phyloP scores from a whole-genome alignment of 1,140 invertebrate species.

The Condylostylus longicornis region DNA sequence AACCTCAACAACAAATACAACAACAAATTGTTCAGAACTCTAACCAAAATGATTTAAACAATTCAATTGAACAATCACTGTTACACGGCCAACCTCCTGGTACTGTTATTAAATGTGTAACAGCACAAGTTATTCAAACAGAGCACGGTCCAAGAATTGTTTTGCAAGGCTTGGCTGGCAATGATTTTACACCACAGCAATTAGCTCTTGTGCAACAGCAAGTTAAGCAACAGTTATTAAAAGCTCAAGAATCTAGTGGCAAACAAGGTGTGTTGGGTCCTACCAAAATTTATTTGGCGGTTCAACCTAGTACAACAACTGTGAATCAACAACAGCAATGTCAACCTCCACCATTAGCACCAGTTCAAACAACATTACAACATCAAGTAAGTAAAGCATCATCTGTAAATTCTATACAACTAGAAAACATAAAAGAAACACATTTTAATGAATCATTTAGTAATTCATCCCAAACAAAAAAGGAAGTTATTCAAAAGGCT shows the following conservation, averaged over 20 bases:
- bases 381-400: slow-evolving; percentile 34
- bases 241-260: slow-evolving; percentile 66
- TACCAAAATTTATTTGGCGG: slow-evolving; percentile 68
- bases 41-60: slow-evolving; percentile 16
- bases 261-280: slow-evolving; percentile 68
- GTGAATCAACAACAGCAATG: slow-evolving; percentile 26
- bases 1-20: slow-evolving; percentile 9
- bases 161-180: slow-evolving; percentile 63
- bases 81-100: slow-evolving; percentile 61
- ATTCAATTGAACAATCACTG: slow-evolving; percentile 52
- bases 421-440: too few species aligned
- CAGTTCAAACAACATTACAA: slow-evolving; percentile 29
- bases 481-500: background rate
- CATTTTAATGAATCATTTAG: too few species aligned
- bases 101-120: slow-evolving; percentile 75
- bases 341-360: slow-evolving; percentile 35
- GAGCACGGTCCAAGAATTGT: slow-evolving; percentile 68
- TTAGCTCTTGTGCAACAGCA: slow-evolving; percentile 66
- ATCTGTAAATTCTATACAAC: too few species aligned
- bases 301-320: slow-evolving; percentile 44
- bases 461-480: too few species aligned
- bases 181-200: slow-evolving; percentile 65
- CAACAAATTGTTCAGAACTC: slow-evolving; percentile 11
- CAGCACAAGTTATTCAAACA: slow-evolving; percentile 66
- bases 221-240: slow-evolving; percentile 72